phyloP scores from a whole-genome alignment of 2,797 vertebrate species.

The Myiothlypis coronata region DNA sequence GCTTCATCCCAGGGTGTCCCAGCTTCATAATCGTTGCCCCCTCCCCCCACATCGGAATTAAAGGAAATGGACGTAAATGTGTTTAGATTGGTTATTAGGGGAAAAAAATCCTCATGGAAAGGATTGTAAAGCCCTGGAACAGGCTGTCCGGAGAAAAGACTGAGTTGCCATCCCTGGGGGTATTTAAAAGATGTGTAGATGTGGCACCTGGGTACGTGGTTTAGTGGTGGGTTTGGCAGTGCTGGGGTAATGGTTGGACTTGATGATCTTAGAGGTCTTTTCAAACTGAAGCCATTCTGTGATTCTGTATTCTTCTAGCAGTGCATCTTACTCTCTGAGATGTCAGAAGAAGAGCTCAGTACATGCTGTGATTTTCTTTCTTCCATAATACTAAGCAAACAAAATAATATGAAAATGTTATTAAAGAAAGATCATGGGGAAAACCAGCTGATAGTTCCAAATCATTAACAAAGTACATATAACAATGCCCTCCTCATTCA shows the following conservation, averaged over 20 bases:
- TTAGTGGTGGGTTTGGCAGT: background rate
- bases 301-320: background rate
- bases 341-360: background rate
- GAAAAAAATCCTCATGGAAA: background rate
- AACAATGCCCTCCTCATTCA: background rate
- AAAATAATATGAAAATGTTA: background rate
- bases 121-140: background rate
- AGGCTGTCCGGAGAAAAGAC: background rate
- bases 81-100: background rate
- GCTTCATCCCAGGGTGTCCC: too few relatives aligned
- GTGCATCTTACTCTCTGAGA: background rate
- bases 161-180: background rate
- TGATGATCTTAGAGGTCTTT: background rate
- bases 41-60: background rate
- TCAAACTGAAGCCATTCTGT: background rate
- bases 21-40: too few relatives aligned
- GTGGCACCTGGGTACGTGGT: background rate
- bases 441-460: background rate
- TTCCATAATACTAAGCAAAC: background rate
- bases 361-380: background rate
- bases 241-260: background rate
- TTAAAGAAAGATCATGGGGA: background rate
- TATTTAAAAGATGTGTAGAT: background rate
- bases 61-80: background rate
- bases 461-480: conserved; percentile 7